phyloP scores from a whole-genome alignment of 2,888 invertebrate species.

The Xanthorhoe spadicearia region DNA sequence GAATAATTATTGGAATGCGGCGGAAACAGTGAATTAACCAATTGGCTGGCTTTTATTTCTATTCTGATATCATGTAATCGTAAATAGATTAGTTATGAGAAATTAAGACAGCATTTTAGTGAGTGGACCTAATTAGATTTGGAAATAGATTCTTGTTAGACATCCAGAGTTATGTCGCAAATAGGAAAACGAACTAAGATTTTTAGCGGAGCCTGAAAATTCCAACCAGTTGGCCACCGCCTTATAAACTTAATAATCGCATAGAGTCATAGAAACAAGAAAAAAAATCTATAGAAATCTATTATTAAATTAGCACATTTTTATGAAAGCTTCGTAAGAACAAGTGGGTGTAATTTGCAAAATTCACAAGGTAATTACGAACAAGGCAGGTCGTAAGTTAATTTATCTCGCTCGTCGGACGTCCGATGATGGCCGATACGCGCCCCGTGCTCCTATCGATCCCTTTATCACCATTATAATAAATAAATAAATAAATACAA shows the following conservation, averaged over 20 bases:
- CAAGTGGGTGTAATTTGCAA: background rate
- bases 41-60: background rate
- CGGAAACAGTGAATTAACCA: conserved; percentile 3
- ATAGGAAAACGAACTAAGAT: background rate
- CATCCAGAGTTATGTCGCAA: background rate
- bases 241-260: too few species aligned
- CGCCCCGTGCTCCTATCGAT: too few species aligned
- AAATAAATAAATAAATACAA: too few species aligned
- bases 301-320: too few species aligned
- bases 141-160: background rate
- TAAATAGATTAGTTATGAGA: too few species aligned
- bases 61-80: background rate
- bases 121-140: too few species aligned
- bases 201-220: background rate
- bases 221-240: too few species aligned
- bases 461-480: too few species aligned
- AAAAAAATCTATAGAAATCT: too few species aligned
- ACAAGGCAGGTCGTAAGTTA: background rate
- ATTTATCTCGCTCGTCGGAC: background rate
- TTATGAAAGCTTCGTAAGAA: too few species aligned
- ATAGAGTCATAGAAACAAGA: too few species aligned
- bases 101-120: too few species aligned
- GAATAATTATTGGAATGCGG: background rate
- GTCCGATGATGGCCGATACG: background rate
- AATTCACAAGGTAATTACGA: background rate